Base-by-base conservation (phyloP, 1,140 invertebrate genomes). In the Drosophila baimaii region DNA sequence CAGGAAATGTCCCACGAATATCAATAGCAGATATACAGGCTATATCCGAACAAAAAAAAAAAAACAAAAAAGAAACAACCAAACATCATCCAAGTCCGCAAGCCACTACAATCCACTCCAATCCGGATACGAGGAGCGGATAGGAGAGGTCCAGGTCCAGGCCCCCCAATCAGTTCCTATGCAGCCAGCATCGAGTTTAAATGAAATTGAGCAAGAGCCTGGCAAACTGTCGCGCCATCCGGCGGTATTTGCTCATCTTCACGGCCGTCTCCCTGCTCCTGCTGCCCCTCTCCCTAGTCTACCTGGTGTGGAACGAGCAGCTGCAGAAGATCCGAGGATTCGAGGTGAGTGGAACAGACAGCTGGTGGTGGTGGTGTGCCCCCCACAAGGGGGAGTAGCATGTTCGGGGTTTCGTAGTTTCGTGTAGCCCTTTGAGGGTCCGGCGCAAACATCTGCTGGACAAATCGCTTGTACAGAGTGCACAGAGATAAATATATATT, bases 191-290 rank as follows among this genome's bases (percentile, higher is more conserved):
- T 56, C 75, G 79, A 66, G 80, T 65, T 79, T 91, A 91, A 92
- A 92, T 92, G 91, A 91, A 91, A 90, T 79, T 90, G 55, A 86
- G 75, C 76, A 82, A 79, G 74, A 85, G 81, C 77, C 66, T 76
- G 79, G 79, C 83, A 88, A 84, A 83, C 85, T 92, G 90, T 82
- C 91, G 91, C 89, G 79, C 81, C 69, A 69, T 92, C 44, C 74
- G 91, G 90, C 91, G 91, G 64, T 92, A 90, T 89, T 86, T 92
- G 82, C 80, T 92, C 47, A 81, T 92, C 65, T 91, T 92, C 66
- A 90, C 82, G 57, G 91, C 86, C 54, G 76, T 92, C 63, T 83
- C 91, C 62, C 63, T 92, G 61, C 76, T 86, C 46, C 55, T 85
- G 41, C 59, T 92, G 66, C 91, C 91, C 25, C 70, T 92, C 21